Base-by-base conservation (phyloP, 2,797 vertebrate genomes). In the Coregonus ussuriensis region DNA sequence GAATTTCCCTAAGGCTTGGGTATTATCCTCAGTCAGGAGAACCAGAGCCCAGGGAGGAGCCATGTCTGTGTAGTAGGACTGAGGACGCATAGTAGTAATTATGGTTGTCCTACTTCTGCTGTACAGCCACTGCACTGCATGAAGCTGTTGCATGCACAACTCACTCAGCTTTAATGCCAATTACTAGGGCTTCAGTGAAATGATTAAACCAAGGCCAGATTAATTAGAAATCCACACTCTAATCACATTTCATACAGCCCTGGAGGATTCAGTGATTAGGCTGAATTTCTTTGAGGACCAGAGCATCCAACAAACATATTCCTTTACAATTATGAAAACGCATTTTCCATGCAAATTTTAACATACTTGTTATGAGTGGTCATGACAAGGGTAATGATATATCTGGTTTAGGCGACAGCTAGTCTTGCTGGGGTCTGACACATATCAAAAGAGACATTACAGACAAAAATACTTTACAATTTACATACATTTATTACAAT, bases 151-250 rank as follows among this genome's bases (percentile, higher is more conserved):
- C 66, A 68, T 71, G 66, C 47, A 51, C 74, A 74, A 74, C 72
- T 75, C 70, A 21, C 73, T 68, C 31, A 59, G 59, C 59, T 62
- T 62, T 62, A 86, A 86, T 85, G 79, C 73, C 77, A 85, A 83
- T 88, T 89, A 89, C 86, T 82, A 83, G 87, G 78, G 79, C 88
- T 90, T 91, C 85, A 76, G 86, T 85, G 85, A 84, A 25, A 62
- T 25, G 6, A 62, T 25, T 62, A 15, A 56, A 56, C 54, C 54
- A 56, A 56, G 16, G 54, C 15, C 59, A 62, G 59, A 89, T 93
- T 93, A 91, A 93, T 94, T 93, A 93, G 87, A 62, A 90, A 84
- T 88, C 89, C 89, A 88, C 86, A 85, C 81, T 80, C 87, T 93
- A 93, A 92, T 93, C 88, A 91, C 87, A 89, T 91, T 91, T 86